Evolutionary conservation across 2,888 invertebrate genomes (phyloP), one percentile per base, ranked within the genome.

Genomic region (Bhutanitis thaidina): DNA sequence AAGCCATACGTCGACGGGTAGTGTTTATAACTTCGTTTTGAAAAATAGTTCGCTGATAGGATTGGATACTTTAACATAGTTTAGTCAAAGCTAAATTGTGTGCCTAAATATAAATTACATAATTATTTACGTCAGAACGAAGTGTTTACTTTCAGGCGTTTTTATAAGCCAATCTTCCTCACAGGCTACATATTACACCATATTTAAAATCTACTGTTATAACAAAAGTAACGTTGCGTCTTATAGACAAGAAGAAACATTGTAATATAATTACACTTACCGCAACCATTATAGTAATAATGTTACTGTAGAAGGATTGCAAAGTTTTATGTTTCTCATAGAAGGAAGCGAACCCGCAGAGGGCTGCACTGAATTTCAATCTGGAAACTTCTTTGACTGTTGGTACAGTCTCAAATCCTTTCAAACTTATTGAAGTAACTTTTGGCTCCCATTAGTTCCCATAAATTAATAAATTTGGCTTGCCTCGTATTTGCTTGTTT

Each of bases 381-480:
- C 65, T 67, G 57, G 60, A 65, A 76, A 74, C 69, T 74, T 74
- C 68, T 72, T 71, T 69, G 65, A 69, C 65, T 65, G 59, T 64
- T 64, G 58, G 61, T 66, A 60, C 63, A 61, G 61, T 65, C 66
- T 65, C 62, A 71, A 77, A 73, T 71, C 69, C 70, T 73, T 71
- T 71, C 63, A 70, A 74, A 77, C 60, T 74, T 70, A 71, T 73
- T 72, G 69, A 68, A 65, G 67, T 60, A 67, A 66, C 57, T 69
- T 56, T 56, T 55, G 5, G 63, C 59, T 63, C 54, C 56, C 56
- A 32, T 50, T 43, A 54, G 49, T 55, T 56, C 49, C 43, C 40
- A 52, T 51, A 53, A 58, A 56, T 59, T 59, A 57, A 56, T 59
- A 55, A 54, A 57, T 58, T 58, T 52, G 38, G 13, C 29, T 41